Base-by-base conservation (phyloP, 2,888 invertebrate species). In the Cephus nigrinus region DNA sequence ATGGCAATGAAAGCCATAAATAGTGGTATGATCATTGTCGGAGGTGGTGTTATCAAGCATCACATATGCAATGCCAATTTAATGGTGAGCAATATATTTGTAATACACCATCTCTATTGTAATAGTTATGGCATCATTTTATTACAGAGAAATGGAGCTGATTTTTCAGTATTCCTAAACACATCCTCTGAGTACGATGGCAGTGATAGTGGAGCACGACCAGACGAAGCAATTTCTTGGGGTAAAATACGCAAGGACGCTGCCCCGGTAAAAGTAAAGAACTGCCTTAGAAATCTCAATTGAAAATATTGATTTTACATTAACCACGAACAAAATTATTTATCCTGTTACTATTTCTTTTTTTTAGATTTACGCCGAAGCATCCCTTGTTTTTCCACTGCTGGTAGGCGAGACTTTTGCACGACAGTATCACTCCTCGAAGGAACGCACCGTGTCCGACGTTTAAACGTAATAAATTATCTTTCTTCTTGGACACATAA, bases 41-140 rank as follows among this genome's bases (percentile, higher is more conserved):
- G 99, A 4, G 99, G 99, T 1, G 99, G 99, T 12, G 93, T 99
- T 0, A 94, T 99, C n/a, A 99, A 99, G 92, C 99, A 99, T 92
- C 99, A 99, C 90, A 98, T 99, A 85, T 98, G 98, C 92, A 99
- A 99, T 93, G 99, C 99, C 1, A 99, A 99, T 93, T 93, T 99
- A 78, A 99, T 99, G 99, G 96, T 96, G 86, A 30, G 12, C 23
- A 9, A 40, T 69, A 32, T 30, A 69, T 32, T 32, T 32, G 12
- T 69, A 15, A 69, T 69, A 69, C 9, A 30, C 30, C 40, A 31
- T 69, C 23, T 35, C 71, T 74, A 75, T 76, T 80, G 76, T 77
- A 69, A 77, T 78, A 69, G 55, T 75, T 36, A 36, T 68, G 40
- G 73, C 73, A 72, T 69, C 76, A 12, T 69, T 82, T 81, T 82